Base-by-base conservation (phyloP, 2,888 invertebrate genomes). In the Auanema freiburgensis region DNA sequence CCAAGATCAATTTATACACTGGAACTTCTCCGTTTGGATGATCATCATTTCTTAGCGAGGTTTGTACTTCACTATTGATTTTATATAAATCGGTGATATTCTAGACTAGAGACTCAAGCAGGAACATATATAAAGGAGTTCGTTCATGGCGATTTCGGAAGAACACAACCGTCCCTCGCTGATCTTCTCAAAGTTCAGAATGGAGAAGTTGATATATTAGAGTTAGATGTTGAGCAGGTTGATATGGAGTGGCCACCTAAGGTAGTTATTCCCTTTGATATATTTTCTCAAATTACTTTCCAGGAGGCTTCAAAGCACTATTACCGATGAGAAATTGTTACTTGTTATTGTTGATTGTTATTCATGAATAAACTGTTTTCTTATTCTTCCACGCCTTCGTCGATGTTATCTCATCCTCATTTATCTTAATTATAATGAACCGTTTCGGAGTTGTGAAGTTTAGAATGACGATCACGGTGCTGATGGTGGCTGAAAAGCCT, bases 401-500 rank as follows among this genome's bases (percentile, higher is more conserved):
- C 18, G 41, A n/a, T 24, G 56, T 55, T 33, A 33, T 33, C 33
- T 33, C 33, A 33, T 33, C 33, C 33, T 8, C 33, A 43, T 43
- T 16, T 58, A 58, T 49, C 21, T 56, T 43, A 16, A 12, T 51
- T 23, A 12, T 56, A 12, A 18, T 25, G 8, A 33, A 23, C n/a
- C 41, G 40, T 49, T 41, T 23, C 18, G 23, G n/a, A 18, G n/a
- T n/a, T 46, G 4, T 54, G 33, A 43, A 40, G 5, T 46, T 43
- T 12, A 23, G 67, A 64, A 74, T 70, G 76, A 76, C 79, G 72
- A 65, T 71, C 11, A 84, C 84, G 1, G 86, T 86, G 59, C 88
- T 98, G 74, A 97, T 98, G 97, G 95, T 98, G 83, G 76, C 76
- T 57, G 97, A 97, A 85, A 98, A 99, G 89, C 98, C 98, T 41